Evolutionary conservation across 2,797 vertebrate species (phyloP), one percentile per base, ranked within the genome.

Genomic region (Enteromius thamalakanensis): DNA sequence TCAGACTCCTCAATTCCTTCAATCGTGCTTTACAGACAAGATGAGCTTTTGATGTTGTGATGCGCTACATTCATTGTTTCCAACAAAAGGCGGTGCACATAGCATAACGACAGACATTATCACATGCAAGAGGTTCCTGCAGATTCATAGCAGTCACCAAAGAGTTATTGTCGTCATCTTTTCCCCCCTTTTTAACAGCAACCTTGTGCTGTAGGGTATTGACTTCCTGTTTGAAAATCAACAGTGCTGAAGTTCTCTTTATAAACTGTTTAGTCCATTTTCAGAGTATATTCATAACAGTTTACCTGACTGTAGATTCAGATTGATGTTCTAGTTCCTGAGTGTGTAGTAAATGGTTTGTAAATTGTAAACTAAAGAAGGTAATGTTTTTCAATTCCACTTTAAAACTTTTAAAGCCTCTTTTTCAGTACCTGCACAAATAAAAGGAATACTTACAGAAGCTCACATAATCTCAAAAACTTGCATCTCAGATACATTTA

Each of bases 1-100:
- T 21, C 3, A 80, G 53, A 62, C 79, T 72, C 26, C 60, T 81
- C 55, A 72, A 62, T 8, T 47, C 11, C 55, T 72, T 81, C 37
- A 62, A 60, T 62, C 14, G 7, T 34, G 40, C 69, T 49, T 72
- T 69, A 72, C 53, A 64, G 55, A 32, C 4, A 2, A 64, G 55
- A 62, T 72, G 21, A 1, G 26, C 69, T 47, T 72, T 81, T 81
- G 68, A 64, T 64, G 55, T 71, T 64, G 26, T 29, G n/a, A 64
- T 81, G 53, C 26, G 11, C 3, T 23, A 14, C 15, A 23, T 72
- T 37, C 15, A 49, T 81, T 62, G 68, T 62, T 71, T 60, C 37
- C 26, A 47, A n/a, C 12, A 37, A 2, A 47, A 62, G 23, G 23
- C 17, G 15, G 40, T 72, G 26, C 53, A 49, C 42, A 49, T 32